Evolutionary conservation across 2,113 vertebrate genomes (phyloP), one percentile per base, ranked within the genome.

Genomic region (Opisthocomus hoazin): DNA sequence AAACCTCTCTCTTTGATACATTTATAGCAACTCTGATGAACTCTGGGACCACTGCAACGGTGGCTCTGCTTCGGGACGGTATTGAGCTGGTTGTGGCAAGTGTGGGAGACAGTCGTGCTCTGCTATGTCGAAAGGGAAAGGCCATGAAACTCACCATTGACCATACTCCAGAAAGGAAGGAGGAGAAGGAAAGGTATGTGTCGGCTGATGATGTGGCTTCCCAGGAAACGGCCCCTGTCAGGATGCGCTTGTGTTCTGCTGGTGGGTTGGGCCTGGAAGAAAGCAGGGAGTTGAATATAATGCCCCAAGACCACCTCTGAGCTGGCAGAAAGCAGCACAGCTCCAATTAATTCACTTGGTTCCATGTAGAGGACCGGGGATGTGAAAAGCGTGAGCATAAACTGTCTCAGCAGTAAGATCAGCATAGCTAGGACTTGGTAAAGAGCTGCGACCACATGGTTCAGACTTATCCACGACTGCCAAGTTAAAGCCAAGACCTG

Each of bases 121-220:
- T 99, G 97, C 97, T 99, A 88, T 99, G 99, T 96, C 98, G 99
- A 84, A 99, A 99, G 93, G 99, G 99, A 96, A 99, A 99, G 95
- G 98, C 98, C 39, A 58, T 99, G 85, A 99, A 99, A 94, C 98
- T 99, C 93, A 99, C 99, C n/a, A 98, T 93, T 78, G 99, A 99
- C 96, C 99, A 99, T 90, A 99, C 99, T 24, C 99, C 99, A 10
- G 99, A 99, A 74, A 99, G 99, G 89, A 99, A 99, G 96, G 99
- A 99, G 30, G 99, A 99, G 94, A 99, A 99, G 89, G 98, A 99
- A 94, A 99, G 99, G 99, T 99, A 97, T 41, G 10, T 39, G 53
- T 75, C 15, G 1, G 24, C 5, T 74, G 53, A 39, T 46, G 22
- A 9, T 5, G 43, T 24, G n/a, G 56, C 24, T 89, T 94, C 58